Evolutionary conservation across 2,888 invertebrate genomes (phyloP).

Genomic region (Ectropis crepuscularia): DNA sequence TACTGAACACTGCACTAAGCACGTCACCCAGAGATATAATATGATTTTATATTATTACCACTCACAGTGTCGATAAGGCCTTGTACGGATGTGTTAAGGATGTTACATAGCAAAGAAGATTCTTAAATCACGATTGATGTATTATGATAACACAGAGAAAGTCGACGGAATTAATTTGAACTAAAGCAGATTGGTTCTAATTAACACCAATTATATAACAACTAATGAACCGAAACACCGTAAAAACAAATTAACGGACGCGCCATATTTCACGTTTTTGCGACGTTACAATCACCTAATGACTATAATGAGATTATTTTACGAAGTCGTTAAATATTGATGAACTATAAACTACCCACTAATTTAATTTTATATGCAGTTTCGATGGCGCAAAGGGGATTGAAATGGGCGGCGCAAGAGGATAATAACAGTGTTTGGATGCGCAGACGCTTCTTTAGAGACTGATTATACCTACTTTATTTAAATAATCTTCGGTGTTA

Average conservation of each 20-base stretch:
- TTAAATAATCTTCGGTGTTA: constrained; percentile 2
- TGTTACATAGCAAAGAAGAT: too few species aligned
- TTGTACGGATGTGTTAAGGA: too few species aligned
- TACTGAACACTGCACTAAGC: too few species aligned
- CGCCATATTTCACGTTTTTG: constrained; percentile 34
- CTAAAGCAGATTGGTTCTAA: too few species aligned
- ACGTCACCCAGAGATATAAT: too few species aligned
- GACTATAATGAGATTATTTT: constrained; percentile 41
- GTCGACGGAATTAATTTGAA: too few species aligned
- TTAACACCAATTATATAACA: too few species aligned
- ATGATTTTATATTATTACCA: too few species aligned
- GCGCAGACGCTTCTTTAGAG: constrained; percentile 54
- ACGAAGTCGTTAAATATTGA: constrained; percentile 52
- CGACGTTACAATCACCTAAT: constrained; percentile 42
- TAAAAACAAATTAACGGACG: constrained; percentile 8
- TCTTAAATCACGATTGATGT: too few species aligned
- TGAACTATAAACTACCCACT: constrained; percentile 57
- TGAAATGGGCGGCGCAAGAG: constrained; percentile 57
- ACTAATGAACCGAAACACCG: constrained; percentile 16
- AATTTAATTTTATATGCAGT: constrained; percentile 60
- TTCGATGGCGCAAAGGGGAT: constrained; percentile 46
- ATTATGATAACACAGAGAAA: too few species aligned
- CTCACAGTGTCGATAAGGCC: too few species aligned
- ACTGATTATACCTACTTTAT: constrained; percentile 52
- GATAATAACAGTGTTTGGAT: constrained; percentile 51